Conservation (phyloP, 1,140 invertebrate species). For the Listronotus oregonensis region DNA sequence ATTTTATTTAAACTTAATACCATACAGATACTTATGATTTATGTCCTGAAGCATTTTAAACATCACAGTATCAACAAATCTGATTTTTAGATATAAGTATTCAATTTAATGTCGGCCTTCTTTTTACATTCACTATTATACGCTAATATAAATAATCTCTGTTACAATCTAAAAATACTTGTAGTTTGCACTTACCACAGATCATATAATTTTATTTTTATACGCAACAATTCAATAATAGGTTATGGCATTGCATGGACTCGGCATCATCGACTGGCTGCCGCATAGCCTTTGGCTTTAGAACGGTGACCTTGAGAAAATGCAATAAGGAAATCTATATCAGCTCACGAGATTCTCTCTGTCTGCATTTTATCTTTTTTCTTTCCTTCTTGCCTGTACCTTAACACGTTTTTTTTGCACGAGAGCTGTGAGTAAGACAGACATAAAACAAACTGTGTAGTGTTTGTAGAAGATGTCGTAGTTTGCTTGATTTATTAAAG, state of each 20-base stretch:
- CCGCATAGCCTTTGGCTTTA: slow-evolving; percentile 33
- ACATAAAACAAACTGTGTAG: no score
- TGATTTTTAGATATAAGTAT: no score
- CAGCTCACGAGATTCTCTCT: slow-evolving; percentile 19
- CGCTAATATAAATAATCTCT: neutral
- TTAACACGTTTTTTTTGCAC: no score
- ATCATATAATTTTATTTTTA: slow-evolving; percentile 17
- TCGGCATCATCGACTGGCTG: slow-evolving; percentile 26
- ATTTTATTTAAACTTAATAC: no score
- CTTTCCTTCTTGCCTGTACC: neutral
- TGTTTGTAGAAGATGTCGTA: no score
- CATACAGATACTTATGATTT: no score
- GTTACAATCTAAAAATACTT: slow-evolving; percentile 9
- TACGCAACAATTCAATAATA: slow-evolving; percentile 9
- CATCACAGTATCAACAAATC: no score
- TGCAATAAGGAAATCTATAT: slow-evolving; percentile 32
- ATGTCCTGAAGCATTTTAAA: no score
- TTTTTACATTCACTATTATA: neutral
- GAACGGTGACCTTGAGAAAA: slow-evolving; percentile 36
- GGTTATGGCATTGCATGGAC: slow-evolving; percentile 8
- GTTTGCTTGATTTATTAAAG: no score
- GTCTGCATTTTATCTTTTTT: slow-evolving; percentile 14
- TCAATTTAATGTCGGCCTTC: neutral
- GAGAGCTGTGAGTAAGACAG: no score
- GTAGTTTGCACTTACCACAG: neutral